Evolutionary conservation across 2,797 vertebrate species (phyloP).

Genomic region (Pseudomugil tenellus): DNA sequence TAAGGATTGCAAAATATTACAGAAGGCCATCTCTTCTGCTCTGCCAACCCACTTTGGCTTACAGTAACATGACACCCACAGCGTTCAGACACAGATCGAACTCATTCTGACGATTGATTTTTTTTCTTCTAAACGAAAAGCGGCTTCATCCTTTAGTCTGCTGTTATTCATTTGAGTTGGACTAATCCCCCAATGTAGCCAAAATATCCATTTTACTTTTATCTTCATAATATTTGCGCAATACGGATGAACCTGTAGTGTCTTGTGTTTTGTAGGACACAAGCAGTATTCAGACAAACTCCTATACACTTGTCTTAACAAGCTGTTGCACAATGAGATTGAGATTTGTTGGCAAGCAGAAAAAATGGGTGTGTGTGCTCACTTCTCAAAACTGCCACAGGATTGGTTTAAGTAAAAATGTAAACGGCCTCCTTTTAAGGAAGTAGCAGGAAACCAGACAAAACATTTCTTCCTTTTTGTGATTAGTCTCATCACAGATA

Average conservation of each 20-base stretch:
- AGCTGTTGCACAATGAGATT: conserved; percentile 67
- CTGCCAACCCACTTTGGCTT: conserved; percentile 50
- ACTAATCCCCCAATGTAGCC: conserved; percentile 3
- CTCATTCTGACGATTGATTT: conserved; percentile 70
- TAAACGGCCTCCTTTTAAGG: conserved; percentile 22
- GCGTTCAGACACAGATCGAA: conserved; percentile 50
- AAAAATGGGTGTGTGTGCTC: conserved; percentile 63
- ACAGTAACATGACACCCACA: conserved; percentile 64
- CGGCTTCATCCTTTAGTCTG: conserved; percentile 39
- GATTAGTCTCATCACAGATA: conserved; percentile 12
- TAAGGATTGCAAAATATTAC: conserved; percentile 49
- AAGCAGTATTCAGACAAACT: conserved; percentile 16
- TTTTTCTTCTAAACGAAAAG: conserved; percentile 43
- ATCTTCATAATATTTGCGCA: conserved; percentile 1
- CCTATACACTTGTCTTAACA: conserved; percentile 63
- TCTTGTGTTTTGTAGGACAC: conserved; percentile 26
- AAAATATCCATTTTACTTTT: conserved; percentile 8
- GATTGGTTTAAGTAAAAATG: conserved; percentile 65
- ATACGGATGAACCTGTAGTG: conserved; percentile 10
- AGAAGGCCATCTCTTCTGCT: conserved; percentile 37
- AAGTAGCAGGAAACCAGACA: conserved; percentile 23
- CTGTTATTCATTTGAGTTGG: conserved; percentile 26
- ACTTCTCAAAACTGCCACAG: conserved; percentile 44
- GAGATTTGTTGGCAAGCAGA: conserved; percentile 62
- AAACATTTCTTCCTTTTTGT: conserved; percentile 22